phyloP scores from a whole-genome alignment of 2,888 invertebrate genomes.

The Marronus borbonicus region DNA sequence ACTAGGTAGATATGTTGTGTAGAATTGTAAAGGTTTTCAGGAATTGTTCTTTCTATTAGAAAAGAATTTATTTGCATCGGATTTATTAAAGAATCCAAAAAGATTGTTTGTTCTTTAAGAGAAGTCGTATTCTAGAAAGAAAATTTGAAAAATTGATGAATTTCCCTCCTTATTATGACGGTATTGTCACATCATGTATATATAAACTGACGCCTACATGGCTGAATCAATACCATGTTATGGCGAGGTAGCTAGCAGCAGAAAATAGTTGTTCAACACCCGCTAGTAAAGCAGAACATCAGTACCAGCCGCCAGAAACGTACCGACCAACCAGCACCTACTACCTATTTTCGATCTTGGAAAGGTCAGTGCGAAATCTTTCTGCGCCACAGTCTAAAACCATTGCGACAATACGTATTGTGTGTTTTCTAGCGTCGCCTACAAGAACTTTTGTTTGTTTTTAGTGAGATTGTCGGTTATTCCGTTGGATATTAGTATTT shows the following conservation, averaged over 20 bases:
- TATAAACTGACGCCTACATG: slow-evolving; percentile 49
- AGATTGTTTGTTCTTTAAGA: no score
- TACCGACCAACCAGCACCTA: slow-evolving; percentile 37
- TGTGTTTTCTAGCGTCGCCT: not conserved
- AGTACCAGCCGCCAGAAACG: slow-evolving; percentile 42
- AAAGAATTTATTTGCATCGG: not conserved
- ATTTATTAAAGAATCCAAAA: no score
- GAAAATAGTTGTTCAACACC: slow-evolving; percentile 43
- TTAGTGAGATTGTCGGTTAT: slow-evolving; percentile 3
- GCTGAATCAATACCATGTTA: slow-evolving; percentile 51
- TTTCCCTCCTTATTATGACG: not conserved
- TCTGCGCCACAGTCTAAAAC: slow-evolving; percentile 19
- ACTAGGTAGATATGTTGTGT: no score
- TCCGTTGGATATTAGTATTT: not conserved
- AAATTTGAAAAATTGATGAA: not conserved
- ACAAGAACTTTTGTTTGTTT: slow-evolving; percentile 21
- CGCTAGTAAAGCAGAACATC: slow-evolving; percentile 37
- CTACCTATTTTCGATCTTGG: slow-evolving; percentile 39
- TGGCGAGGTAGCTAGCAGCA: slow-evolving; percentile 29
- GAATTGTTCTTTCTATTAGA: no score
- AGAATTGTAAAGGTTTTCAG: no score
- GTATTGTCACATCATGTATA: slow-evolving; percentile 21
- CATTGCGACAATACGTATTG: slow-evolving; percentile 8
- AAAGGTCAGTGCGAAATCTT: slow-evolving; percentile 50
- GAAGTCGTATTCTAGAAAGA: no score